A percentile compares a stretch with the other conserved stretches of the same genome.
These are phyloP conservation scores for Fragum sueziense DNA, from an alignment of 2,888 invertebrate species.

Conservation along the genomic window DNA sequence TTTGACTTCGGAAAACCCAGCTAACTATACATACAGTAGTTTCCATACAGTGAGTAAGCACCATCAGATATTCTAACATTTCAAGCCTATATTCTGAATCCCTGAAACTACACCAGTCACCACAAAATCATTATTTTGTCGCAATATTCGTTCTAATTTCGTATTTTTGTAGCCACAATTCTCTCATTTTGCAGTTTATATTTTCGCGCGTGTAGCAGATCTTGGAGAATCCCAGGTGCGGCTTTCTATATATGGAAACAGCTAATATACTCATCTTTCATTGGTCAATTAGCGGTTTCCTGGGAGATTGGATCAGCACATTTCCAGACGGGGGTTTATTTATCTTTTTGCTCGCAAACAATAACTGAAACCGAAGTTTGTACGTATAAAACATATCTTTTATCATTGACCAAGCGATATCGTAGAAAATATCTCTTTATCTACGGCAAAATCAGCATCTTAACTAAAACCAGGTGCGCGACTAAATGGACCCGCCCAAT, in stretches of 20 bases:
- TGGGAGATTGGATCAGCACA: conserved; percentile 19
- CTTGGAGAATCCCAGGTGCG: conserved; percentile 9
- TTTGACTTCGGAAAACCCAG: too few relatives aligned
- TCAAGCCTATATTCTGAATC: too few relatives aligned
- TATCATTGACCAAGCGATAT: too few relatives aligned
- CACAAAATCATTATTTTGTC: too few relatives aligned
- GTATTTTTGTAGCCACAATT: too few relatives aligned
- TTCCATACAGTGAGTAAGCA: too few relatives aligned
- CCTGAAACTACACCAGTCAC: too few relatives aligned
- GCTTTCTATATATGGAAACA: conserved; percentile 44
- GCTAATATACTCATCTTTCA: conserved; percentile 26
- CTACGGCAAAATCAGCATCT: not conserved
- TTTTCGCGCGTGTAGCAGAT: not conserved
- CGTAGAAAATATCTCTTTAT: not conserved
- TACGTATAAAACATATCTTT: too few relatives aligned
- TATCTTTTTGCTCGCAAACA: not conserved
- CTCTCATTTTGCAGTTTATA: conserved; percentile 1
- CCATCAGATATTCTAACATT: too few relatives aligned
- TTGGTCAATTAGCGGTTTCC: conserved; percentile 39
- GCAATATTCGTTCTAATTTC: too few relatives aligned
- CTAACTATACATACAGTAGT: too few relatives aligned
- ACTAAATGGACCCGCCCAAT: conserved; percentile 11
- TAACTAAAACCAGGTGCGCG: not conserved
- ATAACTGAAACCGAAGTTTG: too few relatives aligned
- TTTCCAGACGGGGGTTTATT: not conserved